Conservation (phyloP, 2,113 vertebrate genomes). For the Cavia aperea region DNA sequence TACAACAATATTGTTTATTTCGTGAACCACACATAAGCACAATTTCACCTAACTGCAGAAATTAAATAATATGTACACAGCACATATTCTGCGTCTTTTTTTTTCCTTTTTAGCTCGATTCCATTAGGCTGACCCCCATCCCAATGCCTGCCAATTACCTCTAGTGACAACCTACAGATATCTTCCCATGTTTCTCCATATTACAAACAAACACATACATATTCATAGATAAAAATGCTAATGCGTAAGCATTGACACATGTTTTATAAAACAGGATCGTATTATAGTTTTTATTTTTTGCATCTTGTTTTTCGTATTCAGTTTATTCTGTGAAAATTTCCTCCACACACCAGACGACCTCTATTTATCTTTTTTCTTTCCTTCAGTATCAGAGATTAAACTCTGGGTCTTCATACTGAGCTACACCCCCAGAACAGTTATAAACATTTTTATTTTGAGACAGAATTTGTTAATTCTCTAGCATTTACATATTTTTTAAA, state of each 20-base stretch:
- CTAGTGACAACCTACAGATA: neutral
- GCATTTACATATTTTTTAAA: neutral
- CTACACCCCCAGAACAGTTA: neutral
- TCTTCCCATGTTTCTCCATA: neutral
- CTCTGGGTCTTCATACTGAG: neutral
- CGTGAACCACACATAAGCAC: neutral
- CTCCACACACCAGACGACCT: neutral
- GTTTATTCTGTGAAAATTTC: neutral
- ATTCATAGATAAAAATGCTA: neutral
- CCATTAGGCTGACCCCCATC: neutral
- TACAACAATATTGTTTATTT: neutral
- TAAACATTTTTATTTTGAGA: neutral
- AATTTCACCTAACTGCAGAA: neutral
- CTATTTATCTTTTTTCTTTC: neutral
- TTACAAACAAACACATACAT: neutral
- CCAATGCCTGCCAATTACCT: neutral
- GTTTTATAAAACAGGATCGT: neutral
- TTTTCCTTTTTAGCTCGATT: neutral
- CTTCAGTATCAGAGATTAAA: neutral
- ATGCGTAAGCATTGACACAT: neutral
- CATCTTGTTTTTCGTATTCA: slow-evolving; percentile 21
- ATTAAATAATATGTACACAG: neutral
- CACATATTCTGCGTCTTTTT: neutral
- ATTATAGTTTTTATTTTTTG: neutral
- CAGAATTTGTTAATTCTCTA: neutral